These are phyloP conservation scores for Thera obeliscata DNA, from an alignment of 2,888 invertebrate species.

Conservation along the genomic window DNA sequence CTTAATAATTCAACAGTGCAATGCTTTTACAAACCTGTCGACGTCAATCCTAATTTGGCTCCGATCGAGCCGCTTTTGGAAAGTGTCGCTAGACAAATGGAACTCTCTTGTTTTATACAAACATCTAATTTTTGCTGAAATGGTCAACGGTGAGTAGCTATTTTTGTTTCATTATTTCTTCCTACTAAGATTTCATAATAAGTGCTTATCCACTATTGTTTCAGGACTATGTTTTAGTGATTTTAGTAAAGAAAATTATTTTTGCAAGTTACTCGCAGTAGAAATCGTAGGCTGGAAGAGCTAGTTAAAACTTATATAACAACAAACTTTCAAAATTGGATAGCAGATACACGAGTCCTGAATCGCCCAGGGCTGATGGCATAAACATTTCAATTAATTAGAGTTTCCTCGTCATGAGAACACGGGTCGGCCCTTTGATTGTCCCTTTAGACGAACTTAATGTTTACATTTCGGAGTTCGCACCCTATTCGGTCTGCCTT, in stretches of 20 bases:
- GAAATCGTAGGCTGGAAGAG: not conserved
- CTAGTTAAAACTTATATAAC: not conserved
- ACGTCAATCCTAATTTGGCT: slow-evolving; percentile 82
- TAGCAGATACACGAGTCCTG: slow-evolving; percentile 44
- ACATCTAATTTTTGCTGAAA: slow-evolving; percentile 48
- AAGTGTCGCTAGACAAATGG: slow-evolving; percentile 82
- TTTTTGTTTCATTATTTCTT: slow-evolving; percentile 21
- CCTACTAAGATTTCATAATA: not conserved
- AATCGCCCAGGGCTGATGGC: slow-evolving; percentile 51
- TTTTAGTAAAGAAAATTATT: not conserved
- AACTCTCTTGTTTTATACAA: slow-evolving; percentile 71
- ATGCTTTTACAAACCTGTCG: slow-evolving; percentile 85
- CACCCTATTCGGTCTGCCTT: slow-evolving; percentile 43
- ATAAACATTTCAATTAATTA: slow-evolving; percentile 71
- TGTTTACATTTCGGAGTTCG: slow-evolving; percentile 61
- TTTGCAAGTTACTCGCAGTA: not conserved
- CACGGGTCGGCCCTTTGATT: slow-evolving; percentile 57
- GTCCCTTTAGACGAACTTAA: slow-evolving; percentile 63
- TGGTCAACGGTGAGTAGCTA: slow-evolving; percentile 31
- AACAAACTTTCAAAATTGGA: slow-evolving; percentile 39
- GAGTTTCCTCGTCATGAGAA: slow-evolving; percentile 53
- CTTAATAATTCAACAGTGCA: slow-evolving; percentile 85
- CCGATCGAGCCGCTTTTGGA: slow-evolving; percentile 78
- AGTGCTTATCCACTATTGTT: not conserved
- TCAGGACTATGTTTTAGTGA: not conserved